Base-by-base conservation (phyloP, 1,140 invertebrate genomes). In the Drosophila equinoxialis region DNA sequence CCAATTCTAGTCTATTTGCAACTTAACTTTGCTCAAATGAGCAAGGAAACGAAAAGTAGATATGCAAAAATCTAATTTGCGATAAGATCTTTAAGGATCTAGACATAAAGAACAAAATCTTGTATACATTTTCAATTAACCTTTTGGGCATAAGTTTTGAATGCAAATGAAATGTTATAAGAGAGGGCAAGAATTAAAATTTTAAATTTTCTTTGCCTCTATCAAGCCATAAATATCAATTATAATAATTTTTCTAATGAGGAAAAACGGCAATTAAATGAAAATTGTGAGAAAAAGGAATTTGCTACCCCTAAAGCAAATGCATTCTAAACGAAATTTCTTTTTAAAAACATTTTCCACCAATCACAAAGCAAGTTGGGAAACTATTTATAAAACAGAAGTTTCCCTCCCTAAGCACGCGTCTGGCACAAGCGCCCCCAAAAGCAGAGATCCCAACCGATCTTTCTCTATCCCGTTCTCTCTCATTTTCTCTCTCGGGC, bases 1-100 rank as follows among this genome's bases (percentile, higher is more conserved):
- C 58, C 58, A 60, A 17, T 63, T 26, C 8, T 58, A 48, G 58
- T 41, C 67, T 76, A 87, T 87, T 76, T 64, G 79, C 79, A 61
- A 77, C 45, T 79, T 77, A 87, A 73, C 72, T 83, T 61, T 60
- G 76, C 67, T 87, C 60, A 79, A 87, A 85, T 82, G 71, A 59
- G 58, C 74, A 81, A 59, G 42, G 64, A 68, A 79, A 69, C 33
- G 37, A 37, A 74, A 83, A 77, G 63, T 30, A 70, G 79, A 86
- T 87, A 86, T 87, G 82, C 82, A 82, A 20, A 86, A 86, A 87
- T 83, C 79, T 66, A 71, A 74, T 86, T 83, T 87, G 30, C 14
- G 84, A 86, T 86, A 66, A 82, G 71, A 87, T 86, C 79, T 72
- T 65, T 13, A 66, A 65, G 17, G 45, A 51, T 51, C 17, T 14